These are phyloP conservation scores for Oopsacas minuta DNA, from an alignment of 37 sponge, comb jelly and placozoan species.

Conservation along the genomic window DNA sequence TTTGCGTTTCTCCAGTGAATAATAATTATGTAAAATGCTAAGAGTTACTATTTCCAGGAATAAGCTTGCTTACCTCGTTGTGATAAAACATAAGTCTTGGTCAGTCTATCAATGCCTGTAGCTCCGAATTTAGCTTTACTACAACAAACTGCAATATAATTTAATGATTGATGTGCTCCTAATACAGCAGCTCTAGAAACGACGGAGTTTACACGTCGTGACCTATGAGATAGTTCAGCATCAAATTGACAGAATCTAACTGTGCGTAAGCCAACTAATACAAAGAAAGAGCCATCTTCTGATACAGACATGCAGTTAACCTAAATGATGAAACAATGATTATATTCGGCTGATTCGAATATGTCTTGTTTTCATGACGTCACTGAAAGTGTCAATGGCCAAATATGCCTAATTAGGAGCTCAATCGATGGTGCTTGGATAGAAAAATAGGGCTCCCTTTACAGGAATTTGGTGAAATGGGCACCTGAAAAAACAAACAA, in stretches of 20 bases:
- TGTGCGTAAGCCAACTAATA: neutral
- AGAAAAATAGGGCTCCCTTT: no score
- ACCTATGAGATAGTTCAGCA: slow-evolving; percentile 2
- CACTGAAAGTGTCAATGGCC: no score
- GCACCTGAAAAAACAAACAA: no score
- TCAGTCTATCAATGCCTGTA: neutral
- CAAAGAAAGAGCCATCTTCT: slow-evolving; percentile 17
- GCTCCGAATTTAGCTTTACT: neutral
- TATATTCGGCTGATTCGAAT: no score
- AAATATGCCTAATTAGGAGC: no score
- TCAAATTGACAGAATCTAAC: slow-evolving; percentile 5
- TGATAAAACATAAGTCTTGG: neutral
- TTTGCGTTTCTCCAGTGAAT: no score
- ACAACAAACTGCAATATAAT: neutral
- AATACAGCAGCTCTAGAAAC: neutral
- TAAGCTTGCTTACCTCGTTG: neutral
- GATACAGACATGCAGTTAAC: slow-evolving; percentile 16
- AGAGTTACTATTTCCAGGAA: no score
- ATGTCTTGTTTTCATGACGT: no score
- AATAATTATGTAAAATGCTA: no score
- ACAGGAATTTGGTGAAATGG: no score
- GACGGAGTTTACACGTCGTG: neutral
- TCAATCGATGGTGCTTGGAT: no score
- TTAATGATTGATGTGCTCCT: neutral
- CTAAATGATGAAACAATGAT: neutral